Evolutionary conservation across 2,113 vertebrate species (phyloP).

Genomic region (Bucco capensis): DNA sequence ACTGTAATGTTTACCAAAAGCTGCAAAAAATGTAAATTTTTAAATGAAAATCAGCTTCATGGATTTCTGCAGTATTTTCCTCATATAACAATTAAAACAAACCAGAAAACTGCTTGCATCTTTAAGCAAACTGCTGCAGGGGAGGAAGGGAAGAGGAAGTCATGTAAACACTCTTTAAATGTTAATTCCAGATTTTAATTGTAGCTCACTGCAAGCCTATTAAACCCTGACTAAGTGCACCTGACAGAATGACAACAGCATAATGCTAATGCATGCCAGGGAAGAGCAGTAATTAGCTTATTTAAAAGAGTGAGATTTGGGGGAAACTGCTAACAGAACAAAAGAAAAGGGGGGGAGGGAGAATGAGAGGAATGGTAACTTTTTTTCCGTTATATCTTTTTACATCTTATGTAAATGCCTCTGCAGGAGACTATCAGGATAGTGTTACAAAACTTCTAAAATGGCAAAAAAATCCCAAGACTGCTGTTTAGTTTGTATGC

Average conservation of each 20-base stretch:
- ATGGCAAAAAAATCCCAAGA: background rate
- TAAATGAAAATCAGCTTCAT: background rate
- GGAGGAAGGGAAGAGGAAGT: conserved; percentile 50
- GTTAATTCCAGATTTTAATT: conserved; percentile 68
- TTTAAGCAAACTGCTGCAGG: conserved; percentile 38
- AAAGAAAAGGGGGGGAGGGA: conserved; percentile 15
- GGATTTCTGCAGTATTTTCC: background rate
- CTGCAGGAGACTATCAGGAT: background rate
- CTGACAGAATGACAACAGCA: conserved; percentile 69
- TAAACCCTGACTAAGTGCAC: conserved; percentile 67
- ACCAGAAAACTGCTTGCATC: background rate
- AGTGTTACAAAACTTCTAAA: background rate
- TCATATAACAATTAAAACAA: background rate
- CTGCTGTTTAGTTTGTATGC: background rate
- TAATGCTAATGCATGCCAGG: conserved; percentile 57
- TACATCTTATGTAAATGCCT: background rate
- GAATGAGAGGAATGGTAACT: background rate
- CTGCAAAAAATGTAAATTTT: background rate
- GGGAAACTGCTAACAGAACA: conserved; percentile 39
- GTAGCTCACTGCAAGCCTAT: conserved; percentile 65
- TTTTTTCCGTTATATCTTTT: background rate
- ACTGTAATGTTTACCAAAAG: background rate
- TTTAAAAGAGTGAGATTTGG: conserved; percentile 38
- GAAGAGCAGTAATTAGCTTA: conserved; percentile 62
- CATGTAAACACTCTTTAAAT: conserved; percentile 65